Evolutionary conservation across 2,797 vertebrate species (phyloP).

Genomic region (Poeciliopsis turneri): DNA sequence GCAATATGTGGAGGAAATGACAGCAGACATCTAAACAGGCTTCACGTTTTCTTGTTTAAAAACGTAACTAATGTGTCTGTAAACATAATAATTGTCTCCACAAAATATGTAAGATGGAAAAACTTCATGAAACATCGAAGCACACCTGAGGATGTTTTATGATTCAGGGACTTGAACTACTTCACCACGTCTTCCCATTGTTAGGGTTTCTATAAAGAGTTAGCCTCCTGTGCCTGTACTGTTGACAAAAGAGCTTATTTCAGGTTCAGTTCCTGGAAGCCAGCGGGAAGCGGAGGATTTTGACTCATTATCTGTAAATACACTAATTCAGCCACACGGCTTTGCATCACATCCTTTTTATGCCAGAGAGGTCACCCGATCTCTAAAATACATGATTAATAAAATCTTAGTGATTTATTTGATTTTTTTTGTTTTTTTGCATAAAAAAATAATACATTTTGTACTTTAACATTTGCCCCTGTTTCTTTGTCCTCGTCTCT

Average conservation of each 20-base stretch:
- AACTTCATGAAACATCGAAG: neutral
- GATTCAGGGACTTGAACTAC: neutral
- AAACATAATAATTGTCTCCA: neutral
- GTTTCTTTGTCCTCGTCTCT: constrained; percentile 37
- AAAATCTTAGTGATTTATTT: neutral
- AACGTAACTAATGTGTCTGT: neutral
- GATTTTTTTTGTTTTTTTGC: neutral
- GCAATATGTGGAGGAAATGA: neutral
- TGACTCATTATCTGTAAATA: constrained; percentile 26
- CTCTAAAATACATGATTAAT: neutral
- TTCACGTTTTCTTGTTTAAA: neutral
- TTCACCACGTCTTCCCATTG: neutral
- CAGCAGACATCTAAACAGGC: neutral
- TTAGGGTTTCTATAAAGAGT: neutral
- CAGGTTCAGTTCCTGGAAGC: constrained; percentile 10
- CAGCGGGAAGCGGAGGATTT: neutral
- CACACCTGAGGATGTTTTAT: constrained; percentile 1
- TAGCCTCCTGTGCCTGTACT: neutral
- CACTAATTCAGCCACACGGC: constrained; percentile 15
- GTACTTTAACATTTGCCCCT: neutral
- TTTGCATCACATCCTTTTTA: constrained; percentile 7
- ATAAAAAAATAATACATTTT: constrained; percentile 10
- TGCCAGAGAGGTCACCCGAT: neutral
- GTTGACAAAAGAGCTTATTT: constrained; percentile 36
- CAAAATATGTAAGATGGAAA: neutral